Conservation (phyloP, 2,888 invertebrate genomes). For the Agrotis clavis region DNA sequence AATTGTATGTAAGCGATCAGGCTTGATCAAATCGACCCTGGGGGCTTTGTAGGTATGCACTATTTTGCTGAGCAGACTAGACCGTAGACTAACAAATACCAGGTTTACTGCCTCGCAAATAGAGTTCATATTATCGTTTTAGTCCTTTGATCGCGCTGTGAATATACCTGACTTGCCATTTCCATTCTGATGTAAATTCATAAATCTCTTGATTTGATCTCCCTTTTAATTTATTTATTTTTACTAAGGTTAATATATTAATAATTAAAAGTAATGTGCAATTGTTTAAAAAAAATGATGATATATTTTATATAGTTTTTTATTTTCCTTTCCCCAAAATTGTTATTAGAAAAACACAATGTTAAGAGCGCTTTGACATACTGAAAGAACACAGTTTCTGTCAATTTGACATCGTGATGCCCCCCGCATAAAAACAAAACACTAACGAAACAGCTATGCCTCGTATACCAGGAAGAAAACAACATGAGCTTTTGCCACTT, state of each 20-base stretch:
- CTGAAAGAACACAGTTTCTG: no score
- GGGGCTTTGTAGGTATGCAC: no score
- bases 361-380: no score
- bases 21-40: constrained; percentile 40
- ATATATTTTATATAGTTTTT: constrained; percentile 11
- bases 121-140: constrained; percentile 5
- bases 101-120: not conserved
- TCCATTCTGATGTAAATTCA: constrained; percentile 60
- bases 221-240: constrained; percentile 59
- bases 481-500: no score
- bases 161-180: constrained; percentile 67
- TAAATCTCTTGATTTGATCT: constrained; percentile 69
- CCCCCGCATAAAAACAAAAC: no score
- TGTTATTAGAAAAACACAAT: not conserved
- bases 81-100: no score
- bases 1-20: constrained; percentile 42
- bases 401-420: no score
- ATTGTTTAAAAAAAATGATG: constrained; percentile 55
- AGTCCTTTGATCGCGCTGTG: constrained; percentile 45
- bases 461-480: no score
- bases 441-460: no score
- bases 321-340: not conserved
- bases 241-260: constrained; percentile 38
- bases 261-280: constrained; percentile 40
- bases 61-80: no score